phyloP scores from a whole-genome alignment of 2,797 vertebrate genomes.

The Hippopotamyrus pictus region DNA sequence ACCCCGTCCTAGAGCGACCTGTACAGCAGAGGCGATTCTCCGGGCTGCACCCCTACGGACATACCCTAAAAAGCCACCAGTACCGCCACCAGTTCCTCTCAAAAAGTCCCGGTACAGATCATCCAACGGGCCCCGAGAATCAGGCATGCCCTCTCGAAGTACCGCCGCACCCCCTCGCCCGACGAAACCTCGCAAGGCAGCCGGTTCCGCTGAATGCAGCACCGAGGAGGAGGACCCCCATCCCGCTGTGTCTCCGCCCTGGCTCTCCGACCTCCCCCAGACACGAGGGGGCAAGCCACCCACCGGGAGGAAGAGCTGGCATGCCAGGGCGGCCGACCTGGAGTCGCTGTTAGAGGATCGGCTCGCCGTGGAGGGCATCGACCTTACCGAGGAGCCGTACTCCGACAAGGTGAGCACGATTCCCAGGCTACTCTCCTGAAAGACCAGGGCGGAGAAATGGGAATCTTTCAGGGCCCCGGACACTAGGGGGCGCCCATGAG shows the following conservation, averaged over 20 bases:
- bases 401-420: slow-evolving; percentile 61
- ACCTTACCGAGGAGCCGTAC: slow-evolving; percentile 70
- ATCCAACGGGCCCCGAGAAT: slow-evolving; percentile 53
- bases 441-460: background rate
- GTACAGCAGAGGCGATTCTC: background rate
- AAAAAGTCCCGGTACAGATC: slow-evolving; percentile 61
- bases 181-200: slow-evolving; percentile 41
- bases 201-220: slow-evolving; percentile 33
- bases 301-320: slow-evolving; percentile 57
- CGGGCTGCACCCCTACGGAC: slow-evolving; percentile 42
- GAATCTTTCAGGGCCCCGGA: background rate
- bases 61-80: slow-evolving; percentile 51
- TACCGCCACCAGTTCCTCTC: slow-evolving; percentile 66
- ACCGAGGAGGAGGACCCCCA: slow-evolving; percentile 41
- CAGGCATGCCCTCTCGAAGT: slow-evolving; percentile 33
- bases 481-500: background rate
- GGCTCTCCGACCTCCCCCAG: slow-evolving; percentile 50
- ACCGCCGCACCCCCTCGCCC: slow-evolving; percentile 42
- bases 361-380: slow-evolving; percentile 62
- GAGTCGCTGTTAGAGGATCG: slow-evolving; percentile 64
- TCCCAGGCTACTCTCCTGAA: background rate
- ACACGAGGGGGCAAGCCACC: slow-evolving; percentile 46
- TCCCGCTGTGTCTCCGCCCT: slow-evolving; percentile 46
- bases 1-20: background rate
- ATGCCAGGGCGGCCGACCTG: slow-evolving; percentile 53